These are phyloP conservation scores for Muraenolepis orangiensis DNA, from an alignment of 2,797 vertebrate genomes.

Conservation along the genomic window DNA sequence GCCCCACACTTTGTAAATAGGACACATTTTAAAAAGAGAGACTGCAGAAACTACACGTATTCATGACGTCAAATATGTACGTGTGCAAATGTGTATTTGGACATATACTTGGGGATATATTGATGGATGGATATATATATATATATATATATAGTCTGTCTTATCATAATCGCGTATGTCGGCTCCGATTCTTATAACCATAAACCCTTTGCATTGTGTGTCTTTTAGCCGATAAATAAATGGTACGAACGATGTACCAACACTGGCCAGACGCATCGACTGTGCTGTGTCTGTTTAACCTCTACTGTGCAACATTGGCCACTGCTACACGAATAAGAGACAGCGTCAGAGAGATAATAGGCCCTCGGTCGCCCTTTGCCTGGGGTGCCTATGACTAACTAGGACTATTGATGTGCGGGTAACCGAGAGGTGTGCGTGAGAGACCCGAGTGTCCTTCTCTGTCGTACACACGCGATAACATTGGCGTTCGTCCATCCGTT, in stretches of 20 bases:
- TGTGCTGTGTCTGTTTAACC: too few relatives aligned
- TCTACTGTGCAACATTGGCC: too few relatives aligned
- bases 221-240: not conserved
- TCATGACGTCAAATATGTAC: not conserved
- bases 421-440: constrained; percentile 28
- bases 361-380: too few relatives aligned
- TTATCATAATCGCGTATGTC: not conserved
- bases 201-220: not conserved
- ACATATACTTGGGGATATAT: constrained; percentile 52
- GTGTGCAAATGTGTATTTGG: constrained; percentile 9
- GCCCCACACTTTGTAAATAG: not conserved
- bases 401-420: constrained; percentile 32
- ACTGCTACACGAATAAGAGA: too few relatives aligned
- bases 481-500: constrained; percentile 30
- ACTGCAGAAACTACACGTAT: not conserved
- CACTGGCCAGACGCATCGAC: not conserved
- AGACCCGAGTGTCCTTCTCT: constrained; percentile 22
- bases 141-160: constrained; percentile 35
- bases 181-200: not conserved
- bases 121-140: not conserved
- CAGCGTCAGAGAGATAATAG: too few relatives aligned
- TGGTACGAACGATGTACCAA: not conserved
- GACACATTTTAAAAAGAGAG: not conserved
- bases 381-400: too few relatives aligned
- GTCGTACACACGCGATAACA: not conserved